These are phyloP conservation scores for Centropus unirufus DNA, from an alignment of 2,113 vertebrate genomes.

Conservation along the genomic window DNA sequence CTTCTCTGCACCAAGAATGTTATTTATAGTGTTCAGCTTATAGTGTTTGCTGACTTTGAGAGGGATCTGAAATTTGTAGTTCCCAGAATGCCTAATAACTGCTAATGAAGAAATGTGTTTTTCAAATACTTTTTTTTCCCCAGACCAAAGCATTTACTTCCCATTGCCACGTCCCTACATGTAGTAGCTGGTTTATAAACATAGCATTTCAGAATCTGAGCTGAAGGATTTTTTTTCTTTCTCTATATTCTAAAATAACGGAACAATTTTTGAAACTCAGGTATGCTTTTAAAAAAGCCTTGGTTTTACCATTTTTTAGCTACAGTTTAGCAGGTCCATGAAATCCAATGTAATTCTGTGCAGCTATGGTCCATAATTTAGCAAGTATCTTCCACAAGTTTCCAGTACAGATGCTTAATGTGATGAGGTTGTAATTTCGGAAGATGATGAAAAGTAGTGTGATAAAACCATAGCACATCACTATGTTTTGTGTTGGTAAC, in stretches of 20 bases:
- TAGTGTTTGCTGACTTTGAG: not conserved
- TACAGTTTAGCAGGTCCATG: not conserved
- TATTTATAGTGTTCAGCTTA: not conserved
- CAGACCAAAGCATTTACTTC: not conserved
- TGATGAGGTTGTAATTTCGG: not conserved
- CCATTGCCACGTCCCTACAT: not conserved
- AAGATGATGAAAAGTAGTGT: not conserved
- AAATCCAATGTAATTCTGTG: not conserved
- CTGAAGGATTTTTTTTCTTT: not conserved
- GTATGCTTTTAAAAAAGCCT: not conserved
- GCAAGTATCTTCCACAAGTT: not conserved
- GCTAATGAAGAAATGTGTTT: not conserved
- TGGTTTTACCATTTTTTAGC: not conserved
- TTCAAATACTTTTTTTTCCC: not conserved
- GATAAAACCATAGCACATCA: not conserved
- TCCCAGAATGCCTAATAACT: fast-evolving
- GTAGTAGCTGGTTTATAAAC: not conserved
- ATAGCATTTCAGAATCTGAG: not conserved
- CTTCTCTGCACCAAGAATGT: not conserved
- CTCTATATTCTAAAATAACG: not conserved
- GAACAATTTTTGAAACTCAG: not conserved
- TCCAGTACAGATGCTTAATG: not conserved
- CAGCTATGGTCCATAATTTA: not conserved
- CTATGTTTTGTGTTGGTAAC: fast-evolving
- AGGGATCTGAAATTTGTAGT: not conserved